Evolutionary conservation across 2,113 vertebrate species (phyloP).

Genomic region (Actenoides hombroni): DNA sequence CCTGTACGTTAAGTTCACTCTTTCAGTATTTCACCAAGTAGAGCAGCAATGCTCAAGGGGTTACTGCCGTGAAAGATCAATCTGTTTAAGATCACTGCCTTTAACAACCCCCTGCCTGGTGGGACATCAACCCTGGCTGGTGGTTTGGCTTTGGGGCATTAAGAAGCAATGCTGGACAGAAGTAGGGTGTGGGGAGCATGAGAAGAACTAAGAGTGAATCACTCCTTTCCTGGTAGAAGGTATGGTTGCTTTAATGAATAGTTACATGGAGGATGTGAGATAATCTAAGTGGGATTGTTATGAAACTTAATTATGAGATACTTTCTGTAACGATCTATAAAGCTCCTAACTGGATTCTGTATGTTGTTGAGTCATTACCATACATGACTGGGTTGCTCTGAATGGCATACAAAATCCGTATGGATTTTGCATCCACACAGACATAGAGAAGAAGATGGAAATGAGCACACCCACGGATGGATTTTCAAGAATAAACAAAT

Average conservation of each 20-base stretch:
- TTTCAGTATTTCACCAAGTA: background rate
- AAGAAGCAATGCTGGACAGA: background rate
- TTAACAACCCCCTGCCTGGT: background rate
- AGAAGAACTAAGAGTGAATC: background rate
- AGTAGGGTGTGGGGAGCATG: background rate
- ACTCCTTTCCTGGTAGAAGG: background rate
- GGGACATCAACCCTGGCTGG: background rate
- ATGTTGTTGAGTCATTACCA: constrained; percentile 70
- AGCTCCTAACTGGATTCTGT: constrained; percentile 69
- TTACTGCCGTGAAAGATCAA: background rate
- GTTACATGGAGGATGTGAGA: constrained; percentile 2
- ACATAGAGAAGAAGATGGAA: constrained; percentile 24
- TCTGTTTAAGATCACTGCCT: background rate
- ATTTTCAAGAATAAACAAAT: constrained; percentile 22
- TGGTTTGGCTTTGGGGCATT: background rate
- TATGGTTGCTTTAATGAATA: background rate
- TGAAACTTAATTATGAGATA: constrained; percentile 20
- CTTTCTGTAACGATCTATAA: constrained; percentile 46
- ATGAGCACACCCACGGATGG: background rate
- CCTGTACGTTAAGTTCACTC: background rate
- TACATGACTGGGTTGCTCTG: constrained; percentile 35
- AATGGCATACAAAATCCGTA: constrained; percentile 10
- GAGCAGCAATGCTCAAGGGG: background rate
- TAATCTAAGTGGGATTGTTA: constrained; percentile 29
- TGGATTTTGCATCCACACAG: constrained; percentile 14